Percentiles rank a stretch among this genome's conserved stretches.
Conservation (phyloP, 2,113 vertebrate genomes). For the Sinocyclocheilus rhinocerous region DNA sequence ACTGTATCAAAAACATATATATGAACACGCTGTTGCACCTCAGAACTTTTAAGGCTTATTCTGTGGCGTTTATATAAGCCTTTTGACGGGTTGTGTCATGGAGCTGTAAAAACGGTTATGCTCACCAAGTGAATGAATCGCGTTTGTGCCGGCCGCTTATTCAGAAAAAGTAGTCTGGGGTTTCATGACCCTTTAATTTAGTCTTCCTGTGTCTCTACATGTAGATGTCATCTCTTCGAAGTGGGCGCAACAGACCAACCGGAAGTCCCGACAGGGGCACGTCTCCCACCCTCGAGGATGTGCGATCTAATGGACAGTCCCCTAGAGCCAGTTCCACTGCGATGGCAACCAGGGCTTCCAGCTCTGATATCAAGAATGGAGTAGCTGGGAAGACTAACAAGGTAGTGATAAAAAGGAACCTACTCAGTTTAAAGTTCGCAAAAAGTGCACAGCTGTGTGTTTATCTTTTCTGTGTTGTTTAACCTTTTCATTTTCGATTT, state of each 20-base stretch:
- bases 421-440: background rate
- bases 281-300: slow-evolving; percentile 88
- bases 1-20: no score
- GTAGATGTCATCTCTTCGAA: slow-evolving; percentile 93
- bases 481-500: background rate
- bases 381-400: slow-evolving; percentile 86
- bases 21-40: no score
- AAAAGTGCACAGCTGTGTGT: no score
- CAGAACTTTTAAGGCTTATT: no score
- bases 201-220: background rate
- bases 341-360: slow-evolving; percentile 86
- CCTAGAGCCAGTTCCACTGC: slow-evolving; percentile 69
- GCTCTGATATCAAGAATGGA: slow-evolving; percentile 89
- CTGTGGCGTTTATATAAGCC: no score
- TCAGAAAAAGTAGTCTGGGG: no score
- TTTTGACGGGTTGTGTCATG: no score
- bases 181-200: background rate
- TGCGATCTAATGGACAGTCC: slow-evolving; percentile 85
- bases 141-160: no score
- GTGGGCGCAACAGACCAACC: slow-evolving; percentile 94
- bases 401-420: slow-evolving; percentile 67
- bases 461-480: background rate
- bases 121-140: no score
- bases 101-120: no score
- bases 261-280: slow-evolving; percentile 84